A percentile compares a stretch with the other conserved stretches of the same genome.
phyloP scores from a whole-genome alignment of 2,797 vertebrate genomes.

The Notolabrus celidotus region DNA sequence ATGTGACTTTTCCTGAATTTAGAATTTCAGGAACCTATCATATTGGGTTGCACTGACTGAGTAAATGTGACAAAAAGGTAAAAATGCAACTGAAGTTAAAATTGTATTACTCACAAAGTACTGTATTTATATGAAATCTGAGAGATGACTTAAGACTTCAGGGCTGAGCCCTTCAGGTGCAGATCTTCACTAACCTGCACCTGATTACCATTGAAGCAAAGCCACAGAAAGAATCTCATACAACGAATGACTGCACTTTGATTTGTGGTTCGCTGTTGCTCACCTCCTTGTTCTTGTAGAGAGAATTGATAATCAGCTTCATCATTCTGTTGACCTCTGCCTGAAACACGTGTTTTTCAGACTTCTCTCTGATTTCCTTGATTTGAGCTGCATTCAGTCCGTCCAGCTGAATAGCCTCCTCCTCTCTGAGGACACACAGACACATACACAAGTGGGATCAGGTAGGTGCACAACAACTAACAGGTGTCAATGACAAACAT shows the following conservation, averaged over 20 bases:
- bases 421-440: constrained; percentile 86
- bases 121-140: not conserved
- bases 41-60: not conserved
- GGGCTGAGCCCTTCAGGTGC: too few relatives aligned
- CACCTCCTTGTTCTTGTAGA: constrained; percentile 99
- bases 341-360: constrained; percentile 97
- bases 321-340: constrained; percentile 99
- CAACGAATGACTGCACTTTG: not conserved
- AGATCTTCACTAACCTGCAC: not conserved
- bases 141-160: not conserved
- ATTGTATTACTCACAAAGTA: too few relatives aligned
- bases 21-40: not conserved
- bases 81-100: not conserved
- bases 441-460: constrained; percentile 27
- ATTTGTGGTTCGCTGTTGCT: constrained; percentile 35
- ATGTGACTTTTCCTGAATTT: too few relatives aligned
- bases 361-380: constrained; percentile 96
- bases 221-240: not conserved
- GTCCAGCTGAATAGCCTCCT: constrained; percentile 97
- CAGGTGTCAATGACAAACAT: not conserved
- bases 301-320: constrained; percentile 99
- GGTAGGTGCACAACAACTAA: constrained; percentile 4
- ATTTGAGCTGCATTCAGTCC: constrained; percentile 98
- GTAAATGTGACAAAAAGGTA: not conserved
- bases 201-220: not conserved